Base-by-base conservation (phyloP, 2,888 invertebrate genomes). In the Athalia cordata region DNA sequence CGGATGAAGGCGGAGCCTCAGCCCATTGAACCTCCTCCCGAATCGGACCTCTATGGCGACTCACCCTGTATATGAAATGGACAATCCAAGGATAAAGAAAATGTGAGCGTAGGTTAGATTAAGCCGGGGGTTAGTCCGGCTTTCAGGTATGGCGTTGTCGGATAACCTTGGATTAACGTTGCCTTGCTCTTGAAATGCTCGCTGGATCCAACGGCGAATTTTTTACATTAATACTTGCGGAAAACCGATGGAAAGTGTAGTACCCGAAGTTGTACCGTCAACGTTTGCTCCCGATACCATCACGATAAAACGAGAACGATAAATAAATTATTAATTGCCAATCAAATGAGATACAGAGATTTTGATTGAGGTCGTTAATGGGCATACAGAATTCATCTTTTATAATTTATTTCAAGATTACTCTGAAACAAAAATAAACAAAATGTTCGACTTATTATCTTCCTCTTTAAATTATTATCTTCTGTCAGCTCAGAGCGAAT, bases 51-150 rank as follows among this genome's bases (percentile, higher is more conserved):
- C n/a, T n/a, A n/a, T n/a, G n/a, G n/a, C n/a, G n/a, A n/a, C n/a
- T n/a, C n/a, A n/a, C n/a, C n/a, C n/a, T n/a, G 50, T 68, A 68
- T 68, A 68, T 68, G 55, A 15, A 13, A 55, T n/a, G 15, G 68
- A 13, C 68, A 68, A 68, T 68, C 68, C 68, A 66, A 55, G 68
- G 68, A 68, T 68, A 68, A 68, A 68, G 66, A 66, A 68, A 45
- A 57, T 47, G 47, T 43, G 59, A 43, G 43, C 47, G 29, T 72
- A 47, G 59, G 59, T 11, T 5, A 59, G 72, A 52, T 72, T 72
- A 72, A 72, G 59, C 59, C 47, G 72, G 29, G 29, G 45, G 59
- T 72, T 59, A 72, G 72, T 72, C 72, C 13, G 47, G 72, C 72
- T 72, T 47, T 47, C 29, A 59, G 13, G 59, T 57, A 72, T 47